A percentile compares a stretch with the other conserved stretches of the same genome.
Conservation (phyloP, 2,797 vertebrate genomes). For the Orestias chungarensis region DNA sequence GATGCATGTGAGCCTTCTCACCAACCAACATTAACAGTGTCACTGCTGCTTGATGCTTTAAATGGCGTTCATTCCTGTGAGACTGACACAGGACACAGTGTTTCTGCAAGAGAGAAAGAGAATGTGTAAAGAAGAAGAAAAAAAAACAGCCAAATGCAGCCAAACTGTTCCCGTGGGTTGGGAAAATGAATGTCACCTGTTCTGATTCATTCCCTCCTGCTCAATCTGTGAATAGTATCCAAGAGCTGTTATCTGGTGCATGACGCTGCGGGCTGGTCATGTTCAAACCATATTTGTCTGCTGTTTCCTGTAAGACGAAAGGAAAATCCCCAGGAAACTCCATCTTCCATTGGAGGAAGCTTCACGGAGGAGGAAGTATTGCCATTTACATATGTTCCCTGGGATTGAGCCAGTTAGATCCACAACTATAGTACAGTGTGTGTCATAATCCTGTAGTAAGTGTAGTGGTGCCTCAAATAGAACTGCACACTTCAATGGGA, state of each 20-base stretch:
- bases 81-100: conserved; percentile 58
- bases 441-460: conserved; percentile 50
- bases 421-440: conserved; percentile 20
- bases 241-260: conserved; percentile 53
- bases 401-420: conserved; percentile 47
- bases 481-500: conserved; percentile 13
- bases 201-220: conserved; percentile 66
- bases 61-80: conserved; percentile 46
- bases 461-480: conserved; percentile 49
- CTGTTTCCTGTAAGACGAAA: conserved; percentile 75
- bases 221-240: conserved; percentile 58
- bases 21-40: conserved; percentile 43
- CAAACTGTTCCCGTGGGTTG: conserved; percentile 70
- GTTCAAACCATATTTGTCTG: conserved; percentile 80
- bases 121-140: conserved; percentile 2
- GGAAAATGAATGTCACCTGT: conserved; percentile 32
- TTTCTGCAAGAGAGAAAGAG: conserved; percentile 29
- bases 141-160: conserved; percentile 40
- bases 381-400: conserved; percentile 78
- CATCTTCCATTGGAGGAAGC: conserved; percentile 72
- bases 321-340: conserved; percentile 78
- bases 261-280: conserved; percentile 61
- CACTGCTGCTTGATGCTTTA: conserved; percentile 44
- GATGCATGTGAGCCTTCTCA: conserved; percentile 47
- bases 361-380: conserved; percentile 72